A percentile compares a stretch with the other conserved stretches of the same genome.
Evolutionary conservation across 1,140 invertebrate species (phyloP).

Genomic region (Charaxes varanes): DNA sequence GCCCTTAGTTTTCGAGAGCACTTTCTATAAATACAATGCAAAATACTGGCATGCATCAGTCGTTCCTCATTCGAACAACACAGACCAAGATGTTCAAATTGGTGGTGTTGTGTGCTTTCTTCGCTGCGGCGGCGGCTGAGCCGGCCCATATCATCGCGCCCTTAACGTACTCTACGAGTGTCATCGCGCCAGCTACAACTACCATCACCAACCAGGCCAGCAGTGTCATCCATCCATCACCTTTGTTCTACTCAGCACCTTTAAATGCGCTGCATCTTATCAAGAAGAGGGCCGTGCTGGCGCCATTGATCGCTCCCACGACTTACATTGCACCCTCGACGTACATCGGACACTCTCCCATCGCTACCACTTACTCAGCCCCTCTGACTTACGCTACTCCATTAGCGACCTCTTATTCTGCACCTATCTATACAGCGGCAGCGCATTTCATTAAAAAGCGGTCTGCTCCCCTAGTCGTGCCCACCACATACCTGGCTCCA

Average conservation of each 20-base stretch:
- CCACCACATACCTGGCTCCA: constrained; percentile 22
- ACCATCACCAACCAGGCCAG: constrained; percentile 52
- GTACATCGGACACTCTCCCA: constrained; percentile 20
- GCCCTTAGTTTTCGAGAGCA: constrained; percentile 47
- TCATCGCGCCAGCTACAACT: constrained; percentile 40
- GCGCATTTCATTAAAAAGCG: constrained; percentile 48
- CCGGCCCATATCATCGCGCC: constrained; percentile 29
- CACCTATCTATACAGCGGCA: constrained; percentile 21
- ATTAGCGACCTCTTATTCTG: constrained; percentile 19
- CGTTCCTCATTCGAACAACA: constrained; percentile 44
- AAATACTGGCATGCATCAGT: constrained; percentile 49
- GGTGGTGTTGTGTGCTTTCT: constrained; percentile 75
- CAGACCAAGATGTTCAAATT: constrained; percentile 75
- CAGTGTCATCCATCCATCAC: constrained; percentile 59
- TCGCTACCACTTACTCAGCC: constrained; percentile 31
- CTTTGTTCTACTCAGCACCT: constrained; percentile 35
- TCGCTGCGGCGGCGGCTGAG: constrained; percentile 66
- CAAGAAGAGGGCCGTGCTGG: constrained; percentile 53
- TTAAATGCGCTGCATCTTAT: constrained; percentile 36
- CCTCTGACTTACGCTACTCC: constrained; percentile 33
- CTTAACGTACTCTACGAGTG: constrained; percentile 50
- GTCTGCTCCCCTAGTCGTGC: constrained; percentile 29
- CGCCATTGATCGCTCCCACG: constrained; percentile 19
- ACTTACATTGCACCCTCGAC: constrained; percentile 23
- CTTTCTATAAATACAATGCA: constrained; percentile 62